Percentiles rank a stretch among this genome's conserved stretches.
phyloP scores from a whole-genome alignment of 2,113 vertebrate genomes.

The Tragulus kanchil region DNA sequence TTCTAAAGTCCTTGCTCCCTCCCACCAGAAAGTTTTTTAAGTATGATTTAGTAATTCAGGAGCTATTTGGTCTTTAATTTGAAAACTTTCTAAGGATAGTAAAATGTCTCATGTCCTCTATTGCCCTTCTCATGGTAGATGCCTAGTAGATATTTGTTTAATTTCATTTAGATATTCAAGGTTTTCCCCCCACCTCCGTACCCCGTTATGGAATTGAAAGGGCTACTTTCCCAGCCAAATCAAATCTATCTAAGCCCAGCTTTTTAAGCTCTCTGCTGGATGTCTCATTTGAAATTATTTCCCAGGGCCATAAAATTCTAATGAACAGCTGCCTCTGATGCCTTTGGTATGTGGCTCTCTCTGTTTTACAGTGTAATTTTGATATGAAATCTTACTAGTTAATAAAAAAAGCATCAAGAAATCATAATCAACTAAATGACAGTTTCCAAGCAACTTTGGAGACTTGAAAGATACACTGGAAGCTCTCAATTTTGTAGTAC shows the following conservation, averaged over 20 bases:
- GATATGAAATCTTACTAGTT: neutral
- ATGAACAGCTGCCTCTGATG: neutral
- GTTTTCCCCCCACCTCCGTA: neutral
- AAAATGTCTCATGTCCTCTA: neutral
- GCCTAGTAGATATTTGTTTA: neutral
- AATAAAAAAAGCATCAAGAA: neutral
- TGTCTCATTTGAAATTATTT: constrained; percentile 18
- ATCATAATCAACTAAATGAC: neutral
- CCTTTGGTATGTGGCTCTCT: neutral
- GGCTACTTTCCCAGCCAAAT: neutral
- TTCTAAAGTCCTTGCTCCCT: neutral
- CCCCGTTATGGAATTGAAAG: neutral
- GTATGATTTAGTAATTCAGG: neutral
- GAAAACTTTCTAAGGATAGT: neutral
- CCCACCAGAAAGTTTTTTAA: neutral
- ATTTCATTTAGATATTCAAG: neutral
- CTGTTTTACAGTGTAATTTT: neutral
- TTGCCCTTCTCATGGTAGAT: neutral
- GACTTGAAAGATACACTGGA: neutral
- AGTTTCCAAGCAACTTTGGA: neutral
- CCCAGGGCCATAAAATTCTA: neutral
- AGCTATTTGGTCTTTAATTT: constrained; percentile 11
- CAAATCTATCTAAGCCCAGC: neutral
- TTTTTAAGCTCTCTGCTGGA: neutral
- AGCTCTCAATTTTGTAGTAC: neutral